A percentile compares a stretch with the other conserved stretches of the same genome.
Conservation (phyloP, 92 coral and sea anemone species). For the Virgularia gustaviana region DNA sequence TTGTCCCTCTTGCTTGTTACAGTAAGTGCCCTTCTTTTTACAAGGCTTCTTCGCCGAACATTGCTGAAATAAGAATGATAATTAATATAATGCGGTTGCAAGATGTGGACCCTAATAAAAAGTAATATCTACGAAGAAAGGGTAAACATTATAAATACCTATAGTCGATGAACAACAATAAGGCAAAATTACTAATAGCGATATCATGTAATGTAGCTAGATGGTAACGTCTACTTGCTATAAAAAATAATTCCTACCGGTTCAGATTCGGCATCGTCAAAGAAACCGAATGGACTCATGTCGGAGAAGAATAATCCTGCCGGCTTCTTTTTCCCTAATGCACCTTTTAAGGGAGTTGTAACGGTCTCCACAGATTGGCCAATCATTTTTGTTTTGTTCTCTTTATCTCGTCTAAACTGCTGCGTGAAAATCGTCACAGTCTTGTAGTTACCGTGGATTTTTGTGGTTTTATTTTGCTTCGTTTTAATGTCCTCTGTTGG, state of each 20-base stretch:
- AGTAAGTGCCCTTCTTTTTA: slow-evolving; percentile 26
- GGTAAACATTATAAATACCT: too few relatives aligned
- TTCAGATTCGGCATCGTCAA: too few relatives aligned
- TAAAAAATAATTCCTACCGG: too few relatives aligned
- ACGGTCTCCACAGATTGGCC: slow-evolving; percentile 7
- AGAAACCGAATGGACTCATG: slow-evolving; percentile 29
- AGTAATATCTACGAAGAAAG: too few relatives aligned
- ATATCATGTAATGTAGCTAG: too few relatives aligned
- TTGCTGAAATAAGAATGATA: slow-evolving; percentile 2
- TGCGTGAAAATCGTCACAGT: slow-evolving; percentile 17
- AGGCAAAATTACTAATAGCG: too few relatives aligned
- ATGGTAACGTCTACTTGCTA: too few relatives aligned
- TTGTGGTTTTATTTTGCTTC: slow-evolving; percentile 8
- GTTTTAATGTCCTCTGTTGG: not conserved
- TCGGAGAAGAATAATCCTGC: not conserved
- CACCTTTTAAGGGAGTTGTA: not conserved
- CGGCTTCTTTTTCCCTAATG: not conserved
- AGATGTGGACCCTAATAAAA: too few relatives aligned
- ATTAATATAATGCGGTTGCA: too few relatives aligned
- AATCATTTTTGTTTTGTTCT: slow-evolving; percentile 11
- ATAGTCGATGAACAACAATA: too few relatives aligned
- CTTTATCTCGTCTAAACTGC: slow-evolving; percentile 8
- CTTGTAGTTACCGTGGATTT: slow-evolving; percentile 2
- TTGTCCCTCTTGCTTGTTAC: slow-evolving; percentile 15
- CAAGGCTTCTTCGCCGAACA: slow-evolving; percentile 17